Evolutionary conservation across 2,113 vertebrate genomes (phyloP).

Genomic region (Talpa occidentalis): DNA sequence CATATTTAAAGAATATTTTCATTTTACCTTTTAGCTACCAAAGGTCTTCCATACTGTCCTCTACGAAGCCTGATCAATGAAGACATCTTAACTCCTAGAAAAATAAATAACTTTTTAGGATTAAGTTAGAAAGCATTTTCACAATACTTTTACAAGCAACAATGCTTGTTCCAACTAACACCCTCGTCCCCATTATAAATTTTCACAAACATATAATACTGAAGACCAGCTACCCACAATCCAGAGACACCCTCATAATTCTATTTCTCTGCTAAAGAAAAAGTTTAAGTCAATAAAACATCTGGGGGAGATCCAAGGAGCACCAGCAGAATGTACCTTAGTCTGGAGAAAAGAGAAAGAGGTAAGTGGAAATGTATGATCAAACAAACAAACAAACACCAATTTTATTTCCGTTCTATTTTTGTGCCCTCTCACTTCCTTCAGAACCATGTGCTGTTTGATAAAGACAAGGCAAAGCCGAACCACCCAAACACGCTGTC

Average conservation of each 20-base stretch:
- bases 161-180: background rate
- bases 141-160: background rate
- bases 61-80: constrained; percentile 82
- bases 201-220: background rate
- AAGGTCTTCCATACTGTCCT: constrained; percentile 75
- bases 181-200: background rate
- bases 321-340: background rate
- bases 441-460: background rate
- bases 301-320: background rate
- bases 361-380: background rate
- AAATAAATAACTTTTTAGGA: background rate
- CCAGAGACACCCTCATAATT: background rate
- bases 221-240: background rate
- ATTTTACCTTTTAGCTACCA: constrained; percentile 86
- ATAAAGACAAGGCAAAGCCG: background rate
- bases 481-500: background rate
- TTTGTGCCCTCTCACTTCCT: background rate
- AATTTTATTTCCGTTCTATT: background rate
- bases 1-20: background rate
- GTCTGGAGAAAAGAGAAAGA: background rate
- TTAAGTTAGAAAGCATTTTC: background rate
- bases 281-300: background rate
- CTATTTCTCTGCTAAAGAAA: background rate
- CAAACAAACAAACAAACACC: background rate
- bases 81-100: constrained; percentile 83